These are phyloP conservation scores for Myiozetetes cayanensis DNA, from an alignment of 2,113 vertebrate genomes.

Conservation along the genomic window DNA sequence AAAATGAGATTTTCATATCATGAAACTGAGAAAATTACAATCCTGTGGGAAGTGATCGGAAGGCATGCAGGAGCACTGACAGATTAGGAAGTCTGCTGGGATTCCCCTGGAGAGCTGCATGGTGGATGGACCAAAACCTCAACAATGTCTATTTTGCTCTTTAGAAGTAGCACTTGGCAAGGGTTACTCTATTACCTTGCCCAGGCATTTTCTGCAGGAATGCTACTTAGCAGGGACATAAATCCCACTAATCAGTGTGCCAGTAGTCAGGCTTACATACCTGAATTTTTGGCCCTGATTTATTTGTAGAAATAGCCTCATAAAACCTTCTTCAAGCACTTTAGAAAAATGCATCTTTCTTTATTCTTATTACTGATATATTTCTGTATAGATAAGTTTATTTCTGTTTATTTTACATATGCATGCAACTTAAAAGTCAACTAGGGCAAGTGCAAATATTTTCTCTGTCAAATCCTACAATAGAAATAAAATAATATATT, in stretches of 20 bases:
- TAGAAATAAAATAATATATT: not conserved
- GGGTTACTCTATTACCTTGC: not conserved
- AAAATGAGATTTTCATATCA: not conserved
- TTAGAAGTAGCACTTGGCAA: not conserved
- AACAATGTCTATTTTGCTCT: not conserved
- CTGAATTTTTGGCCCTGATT: not conserved
- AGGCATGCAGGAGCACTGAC: not conserved
- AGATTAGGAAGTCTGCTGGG: not conserved
- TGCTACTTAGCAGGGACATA: not conserved
- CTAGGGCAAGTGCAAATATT: not conserved
- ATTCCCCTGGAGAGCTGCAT: not conserved
- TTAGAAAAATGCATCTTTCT: not conserved
- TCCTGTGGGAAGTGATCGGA: not conserved
- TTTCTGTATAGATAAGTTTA: not conserved
- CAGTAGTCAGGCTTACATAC: not conserved
- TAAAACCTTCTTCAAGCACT: not conserved
- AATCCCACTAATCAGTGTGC: not conserved
- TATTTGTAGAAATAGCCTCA: not conserved
- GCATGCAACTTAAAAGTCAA: not conserved
- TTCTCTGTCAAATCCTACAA: not conserved
- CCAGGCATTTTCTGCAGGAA: not conserved
- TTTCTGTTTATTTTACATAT: not conserved
- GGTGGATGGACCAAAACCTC: not conserved
- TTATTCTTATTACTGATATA: not conserved
- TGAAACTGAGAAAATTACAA: not conserved